A percentile compares a stretch with the other conserved stretches of the same genome.
phyloP scores from a whole-genome alignment of 2,797 vertebrate species.

The Mormyrus proboscirostris region DNA sequence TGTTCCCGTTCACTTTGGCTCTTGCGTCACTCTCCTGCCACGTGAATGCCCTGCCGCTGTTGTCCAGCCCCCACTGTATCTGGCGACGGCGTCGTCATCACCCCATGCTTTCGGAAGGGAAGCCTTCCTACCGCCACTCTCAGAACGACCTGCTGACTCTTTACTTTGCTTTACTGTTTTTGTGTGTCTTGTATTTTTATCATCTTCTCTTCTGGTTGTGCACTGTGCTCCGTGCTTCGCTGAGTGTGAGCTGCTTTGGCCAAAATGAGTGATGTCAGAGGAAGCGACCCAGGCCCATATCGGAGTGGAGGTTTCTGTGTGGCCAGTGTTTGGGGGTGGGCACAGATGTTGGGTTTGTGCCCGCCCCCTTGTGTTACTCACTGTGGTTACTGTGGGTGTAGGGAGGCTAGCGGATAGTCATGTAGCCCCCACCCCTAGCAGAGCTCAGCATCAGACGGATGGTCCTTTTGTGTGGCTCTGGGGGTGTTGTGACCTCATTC shows the following conservation, averaged over 20 bases:
- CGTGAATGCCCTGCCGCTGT: background rate
- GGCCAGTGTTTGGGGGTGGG: background rate
- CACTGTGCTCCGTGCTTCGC: background rate
- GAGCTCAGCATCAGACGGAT: background rate
- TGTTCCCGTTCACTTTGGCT: constrained; percentile 4
- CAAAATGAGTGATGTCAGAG: background rate
- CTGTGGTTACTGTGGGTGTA: background rate
- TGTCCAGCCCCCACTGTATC: background rate
- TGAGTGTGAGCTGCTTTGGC: background rate
- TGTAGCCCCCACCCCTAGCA: background rate
- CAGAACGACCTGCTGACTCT: background rate
- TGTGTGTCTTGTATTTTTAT: background rate
- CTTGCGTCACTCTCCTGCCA: background rate
- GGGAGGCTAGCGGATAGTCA: background rate
- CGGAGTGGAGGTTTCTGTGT: background rate
- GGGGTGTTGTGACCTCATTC: constrained; percentile 41
- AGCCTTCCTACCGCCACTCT: background rate
- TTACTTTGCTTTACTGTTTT: background rate
- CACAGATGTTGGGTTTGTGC: background rate
- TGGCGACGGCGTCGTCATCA: background rate
- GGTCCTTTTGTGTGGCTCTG: constrained; percentile 33
- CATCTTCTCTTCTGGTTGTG: background rate
- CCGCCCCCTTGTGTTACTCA: background rate
- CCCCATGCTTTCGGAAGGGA: background rate
- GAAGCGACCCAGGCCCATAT: background rate